phyloP scores from a whole-genome alignment of 2,113 vertebrate genomes.

The Cynoglossus semilaevis region DNA sequence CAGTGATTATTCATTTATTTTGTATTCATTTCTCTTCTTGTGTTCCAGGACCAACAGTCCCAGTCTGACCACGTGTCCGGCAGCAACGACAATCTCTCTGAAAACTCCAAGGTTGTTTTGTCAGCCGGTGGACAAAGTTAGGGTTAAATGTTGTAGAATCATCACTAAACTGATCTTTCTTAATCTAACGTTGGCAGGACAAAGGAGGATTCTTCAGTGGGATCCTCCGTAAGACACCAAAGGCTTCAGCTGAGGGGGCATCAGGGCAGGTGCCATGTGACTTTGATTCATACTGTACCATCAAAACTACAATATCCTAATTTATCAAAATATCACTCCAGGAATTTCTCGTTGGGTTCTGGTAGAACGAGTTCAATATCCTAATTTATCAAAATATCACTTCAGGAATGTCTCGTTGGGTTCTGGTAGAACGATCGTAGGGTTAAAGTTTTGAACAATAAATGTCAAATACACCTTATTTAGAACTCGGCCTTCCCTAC shows the following conservation, averaged over 20 bases:
- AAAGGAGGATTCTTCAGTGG: slow-evolving; percentile 49
- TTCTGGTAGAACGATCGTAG: too few species aligned
- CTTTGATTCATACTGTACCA: too few species aligned
- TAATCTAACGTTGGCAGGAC: slow-evolving; percentile 26
- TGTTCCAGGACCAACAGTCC: slow-evolving; percentile 30
- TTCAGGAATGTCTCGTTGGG: too few species aligned
- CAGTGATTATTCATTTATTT: neutral
- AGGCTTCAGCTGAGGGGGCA: slow-evolving; percentile 19
- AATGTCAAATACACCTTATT: too few species aligned
- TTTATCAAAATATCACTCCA: too few species aligned
- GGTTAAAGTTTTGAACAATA: too few species aligned
- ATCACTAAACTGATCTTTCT: neutral
- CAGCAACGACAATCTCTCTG: slow-evolving; percentile 33
- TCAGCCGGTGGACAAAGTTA: too few species aligned
- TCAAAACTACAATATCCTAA: too few species aligned
- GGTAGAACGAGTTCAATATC: too few species aligned
- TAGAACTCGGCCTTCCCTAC: too few species aligned
- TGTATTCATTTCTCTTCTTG: neutral
- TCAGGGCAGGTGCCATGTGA: slow-evolving; percentile 23
- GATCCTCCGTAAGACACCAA: slow-evolving; percentile 48
- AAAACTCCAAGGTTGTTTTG: slow-evolving; percentile 39
- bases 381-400: too few species aligned
- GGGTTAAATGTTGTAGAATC: neutral
- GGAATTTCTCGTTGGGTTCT: too few species aligned
- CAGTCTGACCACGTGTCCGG: slow-evolving; percentile 6